Evolutionary conservation across 2,888 invertebrate species (phyloP), one percentile per base, ranked within the genome.

Genomic region (Trypoxylon attenuatum): DNA sequence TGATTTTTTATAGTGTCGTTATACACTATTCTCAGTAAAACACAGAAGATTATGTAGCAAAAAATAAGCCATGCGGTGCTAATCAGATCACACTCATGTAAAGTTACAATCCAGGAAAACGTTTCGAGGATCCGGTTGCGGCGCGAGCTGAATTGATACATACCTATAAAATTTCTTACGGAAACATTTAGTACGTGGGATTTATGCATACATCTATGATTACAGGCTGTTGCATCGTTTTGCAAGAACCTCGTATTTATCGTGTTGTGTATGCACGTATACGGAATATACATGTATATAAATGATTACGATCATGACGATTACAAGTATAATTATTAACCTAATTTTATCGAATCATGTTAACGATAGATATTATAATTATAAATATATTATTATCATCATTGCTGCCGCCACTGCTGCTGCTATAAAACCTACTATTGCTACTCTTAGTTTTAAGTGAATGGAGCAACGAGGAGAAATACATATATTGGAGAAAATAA

Each of bases 311-410:
- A 72, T 76, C 76, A 76, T 73, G 74, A 78, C 76, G 77, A 78
- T 75, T 76, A 73, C 68, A 67, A 80, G 71, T 81, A 79, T 76
- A 77, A 79, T 78, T 67, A 80, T 77, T 73, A 77, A 77, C 78
- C 80, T 82, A 81, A 81, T 79, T 81, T 80, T 81, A 80, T 76
- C 70, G 56, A 76, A 70, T 70, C 74, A 76, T 73, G 77, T 78
- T 81, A 77, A 80, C 62, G 68, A 77, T 76, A 76, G 70, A 74
- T 78, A 75, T 64, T 77, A 77, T 73, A 69, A 79, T 71, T 71
- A 71, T 70, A 69, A 70, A n/a, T n/a, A 71, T 73, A 71, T 60
- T 69, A 74, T 77, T 71, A 74, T 77, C 51, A 79, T 73, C 52
- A 68, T 65, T 71, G 66, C 62, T 67, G 71, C 56, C 53, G 50